Evolutionary conservation across 64 coral and sea anemone genomes (phyloP), one percentile per base, ranked within the genome.

Genomic region (Dendrophyllia cribrosa): DNA sequence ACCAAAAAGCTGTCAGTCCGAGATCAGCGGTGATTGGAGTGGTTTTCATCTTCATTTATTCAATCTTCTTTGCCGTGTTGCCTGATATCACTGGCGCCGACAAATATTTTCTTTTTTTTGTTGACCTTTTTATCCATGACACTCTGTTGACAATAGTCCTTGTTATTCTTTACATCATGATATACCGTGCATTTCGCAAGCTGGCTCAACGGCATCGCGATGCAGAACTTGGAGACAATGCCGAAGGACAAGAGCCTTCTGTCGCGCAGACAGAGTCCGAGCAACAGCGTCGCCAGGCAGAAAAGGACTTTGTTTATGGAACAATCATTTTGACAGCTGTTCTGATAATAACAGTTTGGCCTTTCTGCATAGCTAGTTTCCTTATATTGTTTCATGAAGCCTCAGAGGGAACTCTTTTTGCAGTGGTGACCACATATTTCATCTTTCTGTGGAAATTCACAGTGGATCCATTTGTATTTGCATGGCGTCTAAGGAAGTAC

Each of bases 31-130:
- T 89, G 0, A 7, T 19, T 21, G 83, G 76, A 19, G 77, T 98
- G 6, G 23, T 69, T 23, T 43, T 12, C 5, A 75, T 95, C 9
- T 95, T 89, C 93, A 2, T 95, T 9, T 98, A 98, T 59, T 77
- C 96, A 44, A 95, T 98, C 59, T 66, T 98, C 13, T 98, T 98
- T 72, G 96, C 93, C 0, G 61, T 95, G 44, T 21, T 98, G 51
- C 96, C 96, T n/a, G 96, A 98, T 25, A 98, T 98, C 14, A 70
- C 89, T 1, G 59, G 83, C 24, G 88, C 95, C 4, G 25, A 89
- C 1, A 17, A 70, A 9, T 59, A 12, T 13, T 6, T 51, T 3
- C 88, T 85, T 52, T 92, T 55, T 67, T 51, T 92, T n/a, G 20
- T 95, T 0, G 93, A 98, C 44, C 60, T 98, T 60, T 43, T 80